Evolutionary conservation across 2,797 vertebrate genomes (phyloP).

Genomic region (Pyrocephalus nanus): DNA sequence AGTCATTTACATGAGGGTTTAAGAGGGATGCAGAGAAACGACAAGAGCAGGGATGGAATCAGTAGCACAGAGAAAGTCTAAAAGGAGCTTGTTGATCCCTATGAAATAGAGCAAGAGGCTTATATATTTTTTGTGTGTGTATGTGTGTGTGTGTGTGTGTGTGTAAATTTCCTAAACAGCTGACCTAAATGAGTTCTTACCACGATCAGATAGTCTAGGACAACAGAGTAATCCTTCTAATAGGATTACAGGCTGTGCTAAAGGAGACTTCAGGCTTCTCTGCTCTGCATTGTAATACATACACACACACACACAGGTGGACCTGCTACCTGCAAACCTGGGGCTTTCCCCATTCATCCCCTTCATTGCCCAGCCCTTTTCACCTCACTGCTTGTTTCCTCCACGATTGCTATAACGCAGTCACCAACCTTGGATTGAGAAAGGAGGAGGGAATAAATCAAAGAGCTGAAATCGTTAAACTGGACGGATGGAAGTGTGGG

Average conservation of each 20-base stretch:
- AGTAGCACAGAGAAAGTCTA: constrained; percentile 3
- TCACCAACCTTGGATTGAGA: neutral
- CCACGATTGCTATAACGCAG: neutral
- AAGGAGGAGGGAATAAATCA: neutral
- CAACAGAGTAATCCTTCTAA: constrained; percentile 77
- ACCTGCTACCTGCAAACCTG: neutral
- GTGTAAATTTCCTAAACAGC: constrained; percentile 71
- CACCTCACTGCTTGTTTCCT: neutral
- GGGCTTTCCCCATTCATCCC: neutral
- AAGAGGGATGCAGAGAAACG: constrained; percentile 13
- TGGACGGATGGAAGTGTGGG: neutral
- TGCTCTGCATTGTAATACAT: neutral
- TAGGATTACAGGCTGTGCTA: constrained; percentile 74
- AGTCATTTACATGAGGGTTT: constrained; percentile 63
- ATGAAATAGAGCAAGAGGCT: constrained; percentile 55
- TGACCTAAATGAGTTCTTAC: constrained; percentile 76
- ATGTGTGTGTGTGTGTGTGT: neutral
- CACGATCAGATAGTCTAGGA: constrained; percentile 74
- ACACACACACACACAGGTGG: neutral
- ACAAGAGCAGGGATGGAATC: constrained; percentile 11
- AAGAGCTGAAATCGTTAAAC: neutral
- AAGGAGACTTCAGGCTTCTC: constrained; percentile 59
- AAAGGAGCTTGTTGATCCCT: constrained; percentile 45
- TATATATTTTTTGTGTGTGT: constrained; percentile 7
- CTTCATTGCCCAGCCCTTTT: neutral